Evolutionary conservation across 2,113 vertebrate genomes (phyloP), one percentile per base, ranked within the genome.

Genomic region (Notarius quadriscutis): DNA sequence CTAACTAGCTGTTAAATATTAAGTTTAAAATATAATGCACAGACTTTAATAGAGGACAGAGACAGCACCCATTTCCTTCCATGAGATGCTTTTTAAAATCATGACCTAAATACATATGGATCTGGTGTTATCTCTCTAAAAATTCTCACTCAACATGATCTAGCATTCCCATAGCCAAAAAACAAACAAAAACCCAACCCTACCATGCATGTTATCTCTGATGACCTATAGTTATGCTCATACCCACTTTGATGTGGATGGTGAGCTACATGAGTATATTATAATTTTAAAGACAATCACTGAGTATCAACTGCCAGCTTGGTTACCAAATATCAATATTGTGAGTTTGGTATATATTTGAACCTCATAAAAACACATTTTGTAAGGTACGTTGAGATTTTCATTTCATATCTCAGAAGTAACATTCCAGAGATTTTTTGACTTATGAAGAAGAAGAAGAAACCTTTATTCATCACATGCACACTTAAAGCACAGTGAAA

Each of bases 361-460:
- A 51, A 85, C 57, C 84, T 50, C 84, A 71, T 67, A 60, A 77
- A 84, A 30, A 71, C 14, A 71, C 25, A 48, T 48, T 48, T 20
- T 48, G 34, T 48, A 41, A 20, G 27, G 14, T 57, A 63, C 55
- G 51, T 20, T 58, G 25, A 55, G 51, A 41, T 65, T 78, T 77
- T 51, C 22, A 65, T 79, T 53, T 0, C 30, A 15, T 22, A 81
- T 27, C 51, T 55, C n/a, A 55, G 9, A 62, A 12, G 27, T 48
- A 62, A 30, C 34, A 75, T 75, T 81, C 20, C 41, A 57, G 50
- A 71, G 12, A 4, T n/a, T 57, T 57, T 77, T 4, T 53, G 4
- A 12, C 72, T 18, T 72, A 81, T 30, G 30, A 30, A 30, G 30
- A 30, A 30, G 30, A 30, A 30, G 30, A 30, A 30, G 30, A 30